phyloP scores from a whole-genome alignment of 2,797 vertebrate genomes.

The Cygnus olor region DNA sequence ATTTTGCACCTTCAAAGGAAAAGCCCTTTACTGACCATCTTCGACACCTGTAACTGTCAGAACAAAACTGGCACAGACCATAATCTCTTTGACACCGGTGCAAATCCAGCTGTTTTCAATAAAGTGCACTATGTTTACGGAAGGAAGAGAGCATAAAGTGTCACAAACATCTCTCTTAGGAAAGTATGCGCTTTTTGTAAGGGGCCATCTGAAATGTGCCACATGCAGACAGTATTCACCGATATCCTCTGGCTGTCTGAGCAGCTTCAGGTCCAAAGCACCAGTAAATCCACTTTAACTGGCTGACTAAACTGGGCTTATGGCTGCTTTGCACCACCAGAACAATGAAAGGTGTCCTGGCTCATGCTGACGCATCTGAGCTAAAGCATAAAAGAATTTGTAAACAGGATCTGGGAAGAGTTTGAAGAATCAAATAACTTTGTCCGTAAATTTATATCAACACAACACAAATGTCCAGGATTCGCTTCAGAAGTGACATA shows the following conservation, averaged over 20 bases:
- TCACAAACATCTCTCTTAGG: not conserved
- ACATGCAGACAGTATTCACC: not conserved
- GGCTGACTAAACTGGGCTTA: not conserved
- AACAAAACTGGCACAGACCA: not conserved
- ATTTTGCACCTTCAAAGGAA: not conserved
- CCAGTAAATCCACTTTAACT: conserved; percentile 1
- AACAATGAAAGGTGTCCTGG: not conserved
- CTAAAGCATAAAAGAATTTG: not conserved
- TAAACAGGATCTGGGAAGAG: conserved; percentile 14
- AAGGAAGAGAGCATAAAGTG: not conserved
- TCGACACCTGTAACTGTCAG: not conserved
- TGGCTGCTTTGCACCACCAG: not conserved
- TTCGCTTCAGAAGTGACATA: not conserved
- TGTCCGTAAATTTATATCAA: not conserved
- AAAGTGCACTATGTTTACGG: not conserved
- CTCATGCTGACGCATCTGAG: not conserved
- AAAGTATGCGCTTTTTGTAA: not conserved
- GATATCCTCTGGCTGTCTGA: not conserved
- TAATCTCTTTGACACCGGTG: not conserved
- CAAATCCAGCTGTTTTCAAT: not conserved
- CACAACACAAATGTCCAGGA: not conserved
- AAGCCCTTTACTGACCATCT: not conserved
- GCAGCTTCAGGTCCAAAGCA: not conserved
- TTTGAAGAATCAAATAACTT: not conserved
- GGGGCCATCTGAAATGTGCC: not conserved